These are phyloP conservation scores for Epistrophella euchroma DNA, from an alignment of 2,888 invertebrate species.

Conservation along the genomic window DNA sequence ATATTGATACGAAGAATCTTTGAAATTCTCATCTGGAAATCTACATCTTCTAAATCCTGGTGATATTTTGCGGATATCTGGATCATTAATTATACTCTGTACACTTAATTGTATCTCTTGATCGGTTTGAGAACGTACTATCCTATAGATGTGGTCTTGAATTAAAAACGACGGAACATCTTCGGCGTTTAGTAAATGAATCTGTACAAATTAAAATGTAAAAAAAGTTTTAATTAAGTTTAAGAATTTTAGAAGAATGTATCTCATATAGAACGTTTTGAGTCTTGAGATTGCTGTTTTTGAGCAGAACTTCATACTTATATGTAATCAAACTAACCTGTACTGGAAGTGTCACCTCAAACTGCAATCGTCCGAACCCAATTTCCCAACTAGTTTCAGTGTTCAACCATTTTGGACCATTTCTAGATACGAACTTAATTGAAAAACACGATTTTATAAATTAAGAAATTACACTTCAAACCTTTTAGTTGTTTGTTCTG, in stretches of 20 bases:
- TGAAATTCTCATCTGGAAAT: constrained; percentile 87
- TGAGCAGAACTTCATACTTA: not conserved
- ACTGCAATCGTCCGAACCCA: constrained; percentile 77
- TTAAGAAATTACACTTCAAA: constrained; percentile 48
- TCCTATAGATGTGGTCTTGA: constrained; percentile 51
- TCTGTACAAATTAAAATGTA: constrained; percentile 68
- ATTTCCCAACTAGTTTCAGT: constrained; percentile 78
- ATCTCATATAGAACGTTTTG: no score
- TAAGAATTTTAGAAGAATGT: no score
- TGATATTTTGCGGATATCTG: constrained; percentile 86
- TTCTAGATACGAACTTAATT: constrained; percentile 56
- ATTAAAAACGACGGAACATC: constrained; percentile 80
- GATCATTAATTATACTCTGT: constrained; percentile 88
- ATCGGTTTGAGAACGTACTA: not conserved
- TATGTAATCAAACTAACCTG: constrained; percentile 45
- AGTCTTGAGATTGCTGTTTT: not conserved
- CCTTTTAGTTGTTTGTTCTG: constrained; percentile 85
- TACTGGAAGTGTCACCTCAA: constrained; percentile 73
- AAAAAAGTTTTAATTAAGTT: no score
- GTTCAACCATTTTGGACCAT: constrained; percentile 79
- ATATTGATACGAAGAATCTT: constrained; percentile 85
- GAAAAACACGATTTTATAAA: not conserved
- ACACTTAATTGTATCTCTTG: constrained; percentile 82
- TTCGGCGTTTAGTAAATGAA: constrained; percentile 80
- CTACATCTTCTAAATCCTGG: constrained; percentile 88